A percentile compares a stretch with the other conserved stretches of the same genome.
Evolutionary conservation across 2,797 vertebrate genomes (phyloP).

Genomic region (Telmatherina bonti): DNA sequence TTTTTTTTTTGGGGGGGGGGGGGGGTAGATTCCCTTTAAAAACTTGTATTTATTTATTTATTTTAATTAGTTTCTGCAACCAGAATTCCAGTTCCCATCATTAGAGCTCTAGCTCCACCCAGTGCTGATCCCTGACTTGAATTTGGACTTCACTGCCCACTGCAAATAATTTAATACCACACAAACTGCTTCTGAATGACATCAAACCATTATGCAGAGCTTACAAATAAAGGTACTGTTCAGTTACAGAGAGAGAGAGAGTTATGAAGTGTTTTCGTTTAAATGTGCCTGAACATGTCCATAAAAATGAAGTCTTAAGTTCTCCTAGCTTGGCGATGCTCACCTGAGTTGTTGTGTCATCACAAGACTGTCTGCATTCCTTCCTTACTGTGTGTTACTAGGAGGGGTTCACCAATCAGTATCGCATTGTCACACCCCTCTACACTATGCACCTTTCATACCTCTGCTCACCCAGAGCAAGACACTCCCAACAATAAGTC

Average conservation of each 20-base stretch:
- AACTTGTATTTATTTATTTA: conserved; percentile 12
- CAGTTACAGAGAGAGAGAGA: no score
- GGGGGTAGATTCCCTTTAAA: background rate
- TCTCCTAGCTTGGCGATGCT: conserved; percentile 1
- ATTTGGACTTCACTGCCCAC: background rate
- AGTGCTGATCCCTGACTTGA: conserved; percentile 27
- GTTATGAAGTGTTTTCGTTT: background rate
- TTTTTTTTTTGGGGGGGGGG: no score
- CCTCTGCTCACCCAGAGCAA: conserved; percentile 28
- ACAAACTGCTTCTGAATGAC: background rate
- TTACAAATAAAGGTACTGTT: background rate
- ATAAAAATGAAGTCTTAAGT: background rate
- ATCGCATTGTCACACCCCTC: conserved; percentile 60
- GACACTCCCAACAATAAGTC: conserved; percentile 59
- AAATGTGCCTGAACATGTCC: background rate
- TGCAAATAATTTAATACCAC: background rate
- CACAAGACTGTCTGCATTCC: conserved; percentile 56
- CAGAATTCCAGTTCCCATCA: conserved; percentile 5
- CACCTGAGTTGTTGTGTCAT: background rate
- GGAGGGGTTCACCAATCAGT: conserved; percentile 42
- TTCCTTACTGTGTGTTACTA: conserved; percentile 2
- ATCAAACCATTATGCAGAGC: background rate
- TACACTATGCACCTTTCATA: conserved; percentile 66
- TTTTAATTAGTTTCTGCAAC: conserved; percentile 11
- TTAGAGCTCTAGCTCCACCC: conserved; percentile 30